Evolutionary conservation across 2,888 invertebrate genomes (phyloP).

Genomic region (Anoplius nigerrimus): DNA sequence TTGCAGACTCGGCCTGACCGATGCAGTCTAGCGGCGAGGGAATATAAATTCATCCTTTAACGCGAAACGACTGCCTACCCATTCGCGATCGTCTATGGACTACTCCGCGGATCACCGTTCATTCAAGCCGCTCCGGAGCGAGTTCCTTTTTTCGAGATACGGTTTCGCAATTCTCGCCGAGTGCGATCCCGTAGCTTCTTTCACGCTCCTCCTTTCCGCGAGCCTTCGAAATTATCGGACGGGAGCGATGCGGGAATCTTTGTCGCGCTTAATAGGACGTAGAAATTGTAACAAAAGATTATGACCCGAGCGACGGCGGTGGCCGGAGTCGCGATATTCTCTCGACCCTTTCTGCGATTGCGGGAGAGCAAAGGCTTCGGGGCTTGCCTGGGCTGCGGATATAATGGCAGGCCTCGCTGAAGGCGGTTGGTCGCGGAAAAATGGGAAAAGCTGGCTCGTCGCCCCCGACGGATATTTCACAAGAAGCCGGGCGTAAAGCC

Average conservation of each 20-base stretch:
- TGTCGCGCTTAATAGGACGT: background rate
- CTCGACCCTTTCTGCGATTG: too few species aligned
- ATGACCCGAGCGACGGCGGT: too few species aligned
- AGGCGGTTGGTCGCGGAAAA: conserved; percentile 19
- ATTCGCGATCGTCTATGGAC: background rate
- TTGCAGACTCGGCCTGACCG: too few species aligned
- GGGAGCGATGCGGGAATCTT: background rate
- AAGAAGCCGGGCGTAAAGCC: conserved; percentile 12
- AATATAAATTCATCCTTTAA: too few species aligned
- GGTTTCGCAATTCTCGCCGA: background rate
- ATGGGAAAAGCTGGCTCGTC: conserved; percentile 22
- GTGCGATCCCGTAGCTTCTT: too few species aligned
- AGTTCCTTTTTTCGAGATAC: background rate
- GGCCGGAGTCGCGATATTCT: too few species aligned
- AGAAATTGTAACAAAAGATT: background rate
- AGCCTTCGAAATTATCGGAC: too few species aligned
- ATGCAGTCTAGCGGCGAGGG: too few species aligned
- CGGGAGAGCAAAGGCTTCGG: too few species aligned
- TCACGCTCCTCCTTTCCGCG: too few species aligned
- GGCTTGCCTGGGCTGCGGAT: conserved; percentile 9
- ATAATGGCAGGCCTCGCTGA: conserved; percentile 5
- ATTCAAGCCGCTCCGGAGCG: conserved; percentile 2
- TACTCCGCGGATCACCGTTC: conserved; percentile 1
- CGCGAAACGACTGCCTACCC: too few species aligned
- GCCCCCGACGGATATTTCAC: conserved; percentile 15